phyloP scores from a whole-genome alignment of 2,113 vertebrate genomes.

The Ictidomys tridecemlineatus region DNA sequence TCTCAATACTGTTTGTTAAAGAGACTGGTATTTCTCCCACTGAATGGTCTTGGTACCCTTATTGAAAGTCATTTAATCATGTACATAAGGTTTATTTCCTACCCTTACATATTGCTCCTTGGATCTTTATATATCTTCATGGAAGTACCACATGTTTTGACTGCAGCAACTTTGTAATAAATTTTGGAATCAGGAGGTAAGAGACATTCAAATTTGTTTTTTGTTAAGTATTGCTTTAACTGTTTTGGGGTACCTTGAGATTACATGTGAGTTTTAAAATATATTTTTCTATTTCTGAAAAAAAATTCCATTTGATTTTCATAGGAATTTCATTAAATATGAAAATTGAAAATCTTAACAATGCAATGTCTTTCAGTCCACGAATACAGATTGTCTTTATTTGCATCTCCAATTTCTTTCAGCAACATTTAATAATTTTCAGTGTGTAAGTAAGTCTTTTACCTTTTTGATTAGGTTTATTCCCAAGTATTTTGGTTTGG shows the following conservation, averaged over 20 bases:
- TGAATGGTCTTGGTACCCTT: not conserved
- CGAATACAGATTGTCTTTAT: not conserved
- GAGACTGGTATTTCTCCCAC: not conserved
- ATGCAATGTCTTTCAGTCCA: not conserved
- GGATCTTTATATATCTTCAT: not conserved
- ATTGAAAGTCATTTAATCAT: not conserved
- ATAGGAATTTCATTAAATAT: not conserved
- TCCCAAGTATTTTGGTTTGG: not conserved
- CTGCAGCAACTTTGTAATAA: not conserved
- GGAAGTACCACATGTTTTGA: not conserved
- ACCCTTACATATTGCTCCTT: not conserved
- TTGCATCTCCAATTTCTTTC: not conserved
- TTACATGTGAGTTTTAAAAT: not conserved
- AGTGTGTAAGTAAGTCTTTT: not conserved
- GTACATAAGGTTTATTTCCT: not conserved
- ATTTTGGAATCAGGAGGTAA: not conserved
- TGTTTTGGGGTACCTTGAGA: not conserved
- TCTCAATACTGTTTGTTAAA: not conserved
- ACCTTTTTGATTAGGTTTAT: not conserved
- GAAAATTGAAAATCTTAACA: not conserved
- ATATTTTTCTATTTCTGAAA: not conserved
- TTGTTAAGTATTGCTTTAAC: not conserved
- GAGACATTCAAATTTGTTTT: not conserved
- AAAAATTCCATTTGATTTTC: not conserved
- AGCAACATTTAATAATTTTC: not conserved